phyloP scores from a whole-genome alignment of 2,797 vertebrate species.

The Crossoptilon crossoptilon region DNA sequence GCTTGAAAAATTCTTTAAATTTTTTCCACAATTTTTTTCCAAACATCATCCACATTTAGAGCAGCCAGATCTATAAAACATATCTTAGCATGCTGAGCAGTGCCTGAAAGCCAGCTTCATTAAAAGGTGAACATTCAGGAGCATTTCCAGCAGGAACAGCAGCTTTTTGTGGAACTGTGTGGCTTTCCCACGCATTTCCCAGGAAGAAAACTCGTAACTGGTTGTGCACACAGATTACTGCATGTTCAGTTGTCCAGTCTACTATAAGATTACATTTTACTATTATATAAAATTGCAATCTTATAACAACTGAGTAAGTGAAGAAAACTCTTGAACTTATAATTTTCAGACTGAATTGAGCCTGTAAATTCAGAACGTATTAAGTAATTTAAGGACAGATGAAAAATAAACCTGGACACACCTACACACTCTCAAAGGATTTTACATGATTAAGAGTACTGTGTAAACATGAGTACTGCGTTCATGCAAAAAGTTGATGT shows the following conservation, averaged over 20 bases:
- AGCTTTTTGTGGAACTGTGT: not conserved
- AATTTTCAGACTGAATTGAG: not conserved
- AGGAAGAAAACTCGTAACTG: not conserved
- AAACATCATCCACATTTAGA: not conserved
- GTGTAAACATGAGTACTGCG: not conserved
- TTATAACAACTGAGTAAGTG: not conserved
- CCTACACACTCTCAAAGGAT: not conserved
- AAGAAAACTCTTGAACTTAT: not conserved
- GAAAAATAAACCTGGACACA: not conserved
- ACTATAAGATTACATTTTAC: not conserved
- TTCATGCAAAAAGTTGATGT: not conserved
- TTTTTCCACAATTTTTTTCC: not conserved
- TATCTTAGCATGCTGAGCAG: not conserved
- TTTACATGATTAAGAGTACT: not conserved
- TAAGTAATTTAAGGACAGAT: not conserved
- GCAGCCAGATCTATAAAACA: not conserved
- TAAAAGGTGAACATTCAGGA: not conserved
- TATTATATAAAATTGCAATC: not conserved
- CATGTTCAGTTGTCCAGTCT: not conserved
- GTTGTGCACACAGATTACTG: conserved; percentile 14
- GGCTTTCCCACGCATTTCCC: not conserved
- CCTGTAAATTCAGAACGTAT: not conserved
- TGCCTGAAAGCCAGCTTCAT: not conserved
- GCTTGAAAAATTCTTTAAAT: not conserved
- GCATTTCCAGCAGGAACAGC: not conserved